phyloP scores from a whole-genome alignment of 2,113 vertebrate genomes.

The Brienomyrus brachyistius region DNA sequence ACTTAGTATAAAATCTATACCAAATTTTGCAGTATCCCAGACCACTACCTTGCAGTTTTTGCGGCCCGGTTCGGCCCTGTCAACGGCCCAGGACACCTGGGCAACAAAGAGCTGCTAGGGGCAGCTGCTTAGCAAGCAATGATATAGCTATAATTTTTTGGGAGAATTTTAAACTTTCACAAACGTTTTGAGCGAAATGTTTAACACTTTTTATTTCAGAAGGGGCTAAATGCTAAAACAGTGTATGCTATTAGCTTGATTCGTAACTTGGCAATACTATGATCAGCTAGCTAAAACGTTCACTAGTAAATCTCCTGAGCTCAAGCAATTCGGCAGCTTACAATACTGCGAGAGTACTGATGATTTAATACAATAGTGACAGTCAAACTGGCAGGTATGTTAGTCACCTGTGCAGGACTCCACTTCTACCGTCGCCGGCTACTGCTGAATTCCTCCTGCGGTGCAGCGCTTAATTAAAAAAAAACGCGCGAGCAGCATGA shows the following conservation, averaged over 20 bases:
- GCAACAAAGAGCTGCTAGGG: background rate
- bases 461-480: background rate
- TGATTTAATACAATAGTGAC: background rate
- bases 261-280: background rate
- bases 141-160: background rate
- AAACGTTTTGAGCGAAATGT: background rate
- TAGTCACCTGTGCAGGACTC: no score
- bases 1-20: background rate
- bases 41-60: background rate
- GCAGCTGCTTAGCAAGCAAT: background rate
- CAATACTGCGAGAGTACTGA: background rate
- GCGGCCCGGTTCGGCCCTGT: background rate
- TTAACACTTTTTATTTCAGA: background rate
- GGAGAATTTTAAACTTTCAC: background rate
- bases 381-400: background rate
- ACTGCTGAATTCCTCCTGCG: background rate
- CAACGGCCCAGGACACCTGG: background rate
- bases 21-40: background rate
- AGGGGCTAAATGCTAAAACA: background rate
- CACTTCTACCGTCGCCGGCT: no score
- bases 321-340: background rate
- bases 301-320: background rate
- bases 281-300: background rate
- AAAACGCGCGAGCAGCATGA: no score
- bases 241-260: background rate